Percentiles rank a stretch among this genome's conserved stretches.
Evolutionary conservation across 2,888 invertebrate genomes (phyloP).

Genomic region (Polyommatus icarus): DNA sequence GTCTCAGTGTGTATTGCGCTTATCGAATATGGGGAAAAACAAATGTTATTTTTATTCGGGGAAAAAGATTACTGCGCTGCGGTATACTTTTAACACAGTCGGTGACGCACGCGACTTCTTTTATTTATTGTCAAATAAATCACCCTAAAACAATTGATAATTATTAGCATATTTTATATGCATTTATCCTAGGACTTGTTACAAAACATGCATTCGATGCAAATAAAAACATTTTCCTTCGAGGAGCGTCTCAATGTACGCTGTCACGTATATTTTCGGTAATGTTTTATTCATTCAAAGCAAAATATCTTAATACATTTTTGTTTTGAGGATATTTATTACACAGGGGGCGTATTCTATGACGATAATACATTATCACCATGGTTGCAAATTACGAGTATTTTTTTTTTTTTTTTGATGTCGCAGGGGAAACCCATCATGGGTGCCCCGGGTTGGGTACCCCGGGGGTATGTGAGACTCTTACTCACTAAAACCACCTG

Average conservation of each 20-base stretch:
- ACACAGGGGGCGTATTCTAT: slow-evolving; percentile 32
- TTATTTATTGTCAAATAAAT: background rate
- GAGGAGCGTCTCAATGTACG: slow-evolving; percentile 34
- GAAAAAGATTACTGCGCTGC: too few species aligned
- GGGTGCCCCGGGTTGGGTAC: too few species aligned
- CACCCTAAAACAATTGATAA: background rate
- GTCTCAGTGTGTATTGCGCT: too few species aligned
- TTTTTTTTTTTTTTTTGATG: too few species aligned
- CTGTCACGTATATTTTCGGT: slow-evolving; percentile 37
- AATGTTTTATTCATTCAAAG: slow-evolving; percentile 44
- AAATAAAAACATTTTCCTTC: slow-evolving; percentile 1
- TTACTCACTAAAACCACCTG: too few species aligned
- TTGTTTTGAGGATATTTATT: slow-evolving; percentile 37
- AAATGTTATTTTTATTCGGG: too few species aligned
- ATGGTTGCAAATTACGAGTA: too few species aligned
- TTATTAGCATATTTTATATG: background rate
- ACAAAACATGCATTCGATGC: background rate
- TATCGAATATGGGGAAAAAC: too few species aligned
- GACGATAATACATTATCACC: slow-evolving; percentile 22
- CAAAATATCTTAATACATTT: slow-evolving; percentile 39
- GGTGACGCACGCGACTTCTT: too few species aligned
- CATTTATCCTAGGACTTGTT: background rate
- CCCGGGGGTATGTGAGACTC: too few species aligned
- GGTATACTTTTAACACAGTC: too few species aligned
- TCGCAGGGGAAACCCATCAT: too few species aligned